These are phyloP conservation scores for Allygus modestus DNA, from an alignment of 2,888 invertebrate species.

Conservation along the genomic window DNA sequence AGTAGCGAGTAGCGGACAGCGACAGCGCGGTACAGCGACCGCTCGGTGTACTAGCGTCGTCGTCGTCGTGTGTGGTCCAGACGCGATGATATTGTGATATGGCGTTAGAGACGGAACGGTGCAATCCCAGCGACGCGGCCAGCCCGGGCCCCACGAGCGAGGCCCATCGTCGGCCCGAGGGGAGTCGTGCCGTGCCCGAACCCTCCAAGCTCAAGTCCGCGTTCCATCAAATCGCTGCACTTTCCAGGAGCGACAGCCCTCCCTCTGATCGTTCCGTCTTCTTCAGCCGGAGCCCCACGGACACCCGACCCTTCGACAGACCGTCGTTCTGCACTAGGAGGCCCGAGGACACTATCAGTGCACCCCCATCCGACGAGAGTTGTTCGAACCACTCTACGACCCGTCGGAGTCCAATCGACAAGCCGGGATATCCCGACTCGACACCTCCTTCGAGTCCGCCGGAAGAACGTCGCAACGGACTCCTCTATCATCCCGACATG, in stretches of 20 bases:
- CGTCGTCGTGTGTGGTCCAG: slow-evolving; percentile 71
- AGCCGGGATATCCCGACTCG: slow-evolving; percentile 47
- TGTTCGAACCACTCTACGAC: slow-evolving; percentile 56
- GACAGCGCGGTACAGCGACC: slow-evolving; percentile 6
- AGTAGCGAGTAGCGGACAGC: slow-evolving; percentile 20
- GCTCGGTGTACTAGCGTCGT: not conserved
- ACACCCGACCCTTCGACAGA: slow-evolving; percentile 40
- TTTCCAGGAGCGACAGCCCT: slow-evolving; percentile 59
- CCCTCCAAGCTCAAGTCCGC: slow-evolving; percentile 65
- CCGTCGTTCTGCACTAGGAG: slow-evolving; percentile 47
- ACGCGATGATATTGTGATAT: slow-evolving; percentile 69
- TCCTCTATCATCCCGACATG: slow-evolving; percentile 60
- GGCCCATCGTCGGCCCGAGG: slow-evolving; percentile 61
- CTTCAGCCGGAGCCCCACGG: slow-evolving; percentile 23
- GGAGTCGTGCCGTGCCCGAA: slow-evolving; percentile 23
- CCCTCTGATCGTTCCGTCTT: slow-evolving; percentile 17
- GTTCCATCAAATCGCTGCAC: slow-evolving; percentile 69
- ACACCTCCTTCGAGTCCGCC: slow-evolving; percentile 50
- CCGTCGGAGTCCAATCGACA: slow-evolving; percentile 63
- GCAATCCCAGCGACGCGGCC: slow-evolving; percentile 79
- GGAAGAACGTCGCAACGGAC: slow-evolving; percentile 62
- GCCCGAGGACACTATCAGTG: slow-evolving; percentile 57
- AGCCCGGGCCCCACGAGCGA: slow-evolving; percentile 76
- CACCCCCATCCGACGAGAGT: slow-evolving; percentile 61
- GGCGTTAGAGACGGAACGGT: slow-evolving; percentile 73